Evolutionary conservation across 1,140 invertebrate species (phyloP), one percentile per base, ranked within the genome.

Genomic region (Gonatopus flavifemur): DNA sequence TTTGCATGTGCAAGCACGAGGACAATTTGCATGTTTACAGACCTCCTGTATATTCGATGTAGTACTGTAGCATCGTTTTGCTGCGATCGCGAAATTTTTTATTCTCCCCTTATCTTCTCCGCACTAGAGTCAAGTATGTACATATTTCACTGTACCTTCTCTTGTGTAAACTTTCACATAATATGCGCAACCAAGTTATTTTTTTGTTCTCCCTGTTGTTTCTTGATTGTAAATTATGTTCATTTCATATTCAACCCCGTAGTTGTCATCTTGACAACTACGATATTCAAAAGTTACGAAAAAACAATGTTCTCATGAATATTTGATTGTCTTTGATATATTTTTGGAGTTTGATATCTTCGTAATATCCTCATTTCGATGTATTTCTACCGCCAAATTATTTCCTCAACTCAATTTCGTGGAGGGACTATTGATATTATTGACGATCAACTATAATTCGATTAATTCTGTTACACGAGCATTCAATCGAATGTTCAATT

Each of bases 1-100:
- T 62, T 47, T 62, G 59, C 54, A 57, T 61, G 58, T 49, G 35
- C 47, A 54, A 56, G 58, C 52, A 57, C 54, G 49, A n/a, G n/a
- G n/a, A 39, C 45, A 35, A 57, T 49, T 59, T 38, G 30, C 38
- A 48, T 62, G 58, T 62, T 59, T 60, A 52, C 57, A 25, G 30
- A 41, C 38, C 57, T 48, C 38, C 43, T 31, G 57, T 32, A 54
- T 59, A 46, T 47, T 60, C 57, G 52, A 60, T 59, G 43, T 24
- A n/a, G n/a, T n/a, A 49, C 38, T 24, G 21, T 30, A 13, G 20
- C 35, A 31, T 7, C 31, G 49, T 15, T n/a, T n/a, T 28, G 47
- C 56, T 48, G 37, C 43, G 28, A 36, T 19, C 47, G 52, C 56
- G 40, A 43, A 53, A 59, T 55, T 60, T 59, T 60, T 60, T 60